Conservation (phyloP, 2,888 invertebrate species). For the Matsumyia berberina region DNA sequence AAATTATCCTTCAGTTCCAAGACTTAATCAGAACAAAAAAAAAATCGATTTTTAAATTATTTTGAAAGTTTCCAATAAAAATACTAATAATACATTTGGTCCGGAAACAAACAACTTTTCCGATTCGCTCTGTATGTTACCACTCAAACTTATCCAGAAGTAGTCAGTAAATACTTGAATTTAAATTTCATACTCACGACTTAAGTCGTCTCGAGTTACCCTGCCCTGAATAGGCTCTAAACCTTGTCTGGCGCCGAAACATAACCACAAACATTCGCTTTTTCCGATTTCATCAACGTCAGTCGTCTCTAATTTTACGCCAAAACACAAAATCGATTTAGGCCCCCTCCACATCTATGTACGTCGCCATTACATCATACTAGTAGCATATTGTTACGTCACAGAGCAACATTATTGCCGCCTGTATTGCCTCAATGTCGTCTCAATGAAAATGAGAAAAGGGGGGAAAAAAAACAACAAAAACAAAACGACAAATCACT, state of each 20-base stretch:
- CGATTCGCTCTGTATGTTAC: no score
- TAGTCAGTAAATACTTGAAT: neutral
- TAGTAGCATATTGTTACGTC: constrained; percentile 19
- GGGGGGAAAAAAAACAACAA: constrained; percentile 13
- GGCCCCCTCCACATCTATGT: constrained; percentile 1
- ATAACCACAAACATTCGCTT: constrained; percentile 47
- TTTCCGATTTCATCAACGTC: constrained; percentile 43
- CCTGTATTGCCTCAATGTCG: constrained; percentile 15
- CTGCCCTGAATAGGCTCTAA: neutral
- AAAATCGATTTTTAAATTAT: no score
- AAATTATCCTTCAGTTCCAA: no score
- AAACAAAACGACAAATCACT: constrained; percentile 57
- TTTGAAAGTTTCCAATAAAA: no score
- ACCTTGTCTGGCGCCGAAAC: constrained; percentile 62
- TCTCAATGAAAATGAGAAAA: constrained; percentile 11
- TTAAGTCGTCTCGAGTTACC: constrained; percentile 1
- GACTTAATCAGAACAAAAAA: no score
- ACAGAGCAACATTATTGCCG: neutral
- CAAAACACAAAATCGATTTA: constrained; percentile 54
- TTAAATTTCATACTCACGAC: constrained; percentile 2
- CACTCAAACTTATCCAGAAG: no score
- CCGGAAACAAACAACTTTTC: no score
- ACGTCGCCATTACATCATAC: constrained; percentile 23
- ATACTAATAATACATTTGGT: no score
- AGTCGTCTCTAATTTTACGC: constrained; percentile 23